Percentiles rank a stretch among this genome's conserved stretches.
Evolutionary conservation across 2,797 vertebrate genomes (phyloP).

Genomic region (Syndactyla subalaris): DNA sequence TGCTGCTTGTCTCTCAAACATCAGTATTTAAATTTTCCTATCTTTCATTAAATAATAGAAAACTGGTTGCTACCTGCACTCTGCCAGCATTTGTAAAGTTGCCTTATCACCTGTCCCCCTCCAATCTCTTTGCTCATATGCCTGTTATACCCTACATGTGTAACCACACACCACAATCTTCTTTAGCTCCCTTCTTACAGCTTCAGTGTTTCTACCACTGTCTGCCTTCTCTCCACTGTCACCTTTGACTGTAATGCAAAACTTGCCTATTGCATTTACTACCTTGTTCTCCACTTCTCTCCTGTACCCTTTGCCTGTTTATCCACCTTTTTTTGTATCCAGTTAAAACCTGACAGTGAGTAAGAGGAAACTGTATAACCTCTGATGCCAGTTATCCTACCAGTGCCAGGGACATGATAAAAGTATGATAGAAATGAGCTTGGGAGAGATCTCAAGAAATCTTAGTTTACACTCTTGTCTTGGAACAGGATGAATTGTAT

Average conservation of each 20-base stretch:
- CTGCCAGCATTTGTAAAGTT: neutral
- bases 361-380: neutral
- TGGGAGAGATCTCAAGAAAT: neutral
- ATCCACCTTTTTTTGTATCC: neutral
- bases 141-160: neutral
- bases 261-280: neutral
- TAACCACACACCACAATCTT: neutral
- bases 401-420: neutral
- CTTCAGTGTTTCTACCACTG: rapidly evolving
- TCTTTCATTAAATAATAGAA: neutral
- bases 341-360: neutral
- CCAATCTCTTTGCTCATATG: neutral
- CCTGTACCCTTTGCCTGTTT: neutral
- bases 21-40: conserved; percentile 7
- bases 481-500: neutral
- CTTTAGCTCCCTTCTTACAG: neutral
- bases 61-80: neutral
- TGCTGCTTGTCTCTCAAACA: conserved; percentile 14
- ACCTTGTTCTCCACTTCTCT: neutral
- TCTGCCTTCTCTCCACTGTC: neutral
- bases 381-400: neutral
- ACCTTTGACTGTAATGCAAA: neutral
- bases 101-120: neutral
- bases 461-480: neutral
- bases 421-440: neutral